Evolutionary conservation across 2,888 invertebrate species (phyloP).

Genomic region (Eupithecia pulchellata): DNA sequence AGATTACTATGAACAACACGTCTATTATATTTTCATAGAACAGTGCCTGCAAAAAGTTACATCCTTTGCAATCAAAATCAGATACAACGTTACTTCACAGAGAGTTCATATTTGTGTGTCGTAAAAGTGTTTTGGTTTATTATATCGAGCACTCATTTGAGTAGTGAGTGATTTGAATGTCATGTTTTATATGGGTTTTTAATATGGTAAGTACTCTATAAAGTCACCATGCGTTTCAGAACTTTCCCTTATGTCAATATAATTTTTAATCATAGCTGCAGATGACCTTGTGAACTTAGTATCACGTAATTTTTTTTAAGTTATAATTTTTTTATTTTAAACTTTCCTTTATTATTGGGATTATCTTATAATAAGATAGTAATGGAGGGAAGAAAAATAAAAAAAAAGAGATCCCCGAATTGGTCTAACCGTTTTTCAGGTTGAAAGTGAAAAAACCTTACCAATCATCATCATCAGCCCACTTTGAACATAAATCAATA

Average conservation of each 20-base stretch:
- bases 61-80: slow-evolving; percentile 40
- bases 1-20: slow-evolving; percentile 68
- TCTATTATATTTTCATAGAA: slow-evolving; percentile 84
- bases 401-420: no score
- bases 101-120: slow-evolving; percentile 50
- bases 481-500: no score
- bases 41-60: slow-evolving; percentile 74
- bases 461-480: no score
- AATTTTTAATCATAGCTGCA: neutral
- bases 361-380: no score
- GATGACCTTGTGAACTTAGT: no score
- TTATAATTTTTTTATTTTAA: no score
- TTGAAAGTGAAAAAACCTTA: no score
- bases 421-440: no score
- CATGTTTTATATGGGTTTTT: slow-evolving; percentile 58
- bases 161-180: slow-evolving; percentile 57
- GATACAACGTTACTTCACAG: slow-evolving; percentile 30
- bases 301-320: no score
- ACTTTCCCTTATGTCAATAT: neutral
- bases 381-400: no score
- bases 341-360: no score
- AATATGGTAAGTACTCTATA: slow-evolving; percentile 49
- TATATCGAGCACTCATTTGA: slow-evolving; percentile 72
- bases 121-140: slow-evolving; percentile 62
- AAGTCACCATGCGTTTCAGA: neutral